phyloP scores from a whole-genome alignment of 2,797 vertebrate genomes.

The Rhincodon typus region DNA sequence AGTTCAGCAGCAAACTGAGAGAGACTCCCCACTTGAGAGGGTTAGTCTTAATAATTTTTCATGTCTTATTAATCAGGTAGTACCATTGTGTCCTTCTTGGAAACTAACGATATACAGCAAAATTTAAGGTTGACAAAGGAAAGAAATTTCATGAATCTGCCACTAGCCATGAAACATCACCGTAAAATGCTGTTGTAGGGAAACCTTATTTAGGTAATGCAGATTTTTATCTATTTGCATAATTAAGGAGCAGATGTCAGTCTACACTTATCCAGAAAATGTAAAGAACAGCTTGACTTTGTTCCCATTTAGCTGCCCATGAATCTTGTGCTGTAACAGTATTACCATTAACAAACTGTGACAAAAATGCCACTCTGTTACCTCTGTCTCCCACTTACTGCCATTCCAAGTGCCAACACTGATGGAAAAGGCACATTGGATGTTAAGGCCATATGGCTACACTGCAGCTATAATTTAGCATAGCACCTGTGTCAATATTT shows the following conservation, averaged over 20 bases:
- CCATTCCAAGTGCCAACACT: not conserved
- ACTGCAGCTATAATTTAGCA: slow-evolving; percentile 2
- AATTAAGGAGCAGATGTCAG: slow-evolving; percentile 35
- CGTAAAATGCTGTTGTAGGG: slow-evolving; percentile 2
- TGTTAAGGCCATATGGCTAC: not conserved
- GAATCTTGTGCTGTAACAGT: slow-evolving; percentile 15
- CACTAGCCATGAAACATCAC: not conserved
- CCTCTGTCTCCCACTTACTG: slow-evolving; percentile 1
- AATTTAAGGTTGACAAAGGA: not conserved
- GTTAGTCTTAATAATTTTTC: not conserved
- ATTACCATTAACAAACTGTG: slow-evolving; percentile 34
- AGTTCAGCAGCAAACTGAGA: not conserved
- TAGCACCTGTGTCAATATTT: slow-evolving; percentile 27
- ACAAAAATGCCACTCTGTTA: slow-evolving; percentile 30
- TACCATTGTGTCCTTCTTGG: not conserved
- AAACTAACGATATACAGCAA: not conserved
- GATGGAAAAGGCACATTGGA: slow-evolving; percentile 28
- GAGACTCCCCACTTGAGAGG: not conserved
- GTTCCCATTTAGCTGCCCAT: slow-evolving; percentile 33
- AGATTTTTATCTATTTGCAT: slow-evolving; percentile 23
- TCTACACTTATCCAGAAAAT: slow-evolving; percentile 29
- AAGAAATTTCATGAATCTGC: not conserved
- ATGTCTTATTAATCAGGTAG: not conserved
- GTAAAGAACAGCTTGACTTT: slow-evolving; percentile 34
- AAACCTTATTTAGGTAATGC: slow-evolving; percentile 30